These are phyloP conservation scores for Lasioglossum villosulum DNA, from an alignment of 2,888 invertebrate species.

Conservation along the genomic window DNA sequence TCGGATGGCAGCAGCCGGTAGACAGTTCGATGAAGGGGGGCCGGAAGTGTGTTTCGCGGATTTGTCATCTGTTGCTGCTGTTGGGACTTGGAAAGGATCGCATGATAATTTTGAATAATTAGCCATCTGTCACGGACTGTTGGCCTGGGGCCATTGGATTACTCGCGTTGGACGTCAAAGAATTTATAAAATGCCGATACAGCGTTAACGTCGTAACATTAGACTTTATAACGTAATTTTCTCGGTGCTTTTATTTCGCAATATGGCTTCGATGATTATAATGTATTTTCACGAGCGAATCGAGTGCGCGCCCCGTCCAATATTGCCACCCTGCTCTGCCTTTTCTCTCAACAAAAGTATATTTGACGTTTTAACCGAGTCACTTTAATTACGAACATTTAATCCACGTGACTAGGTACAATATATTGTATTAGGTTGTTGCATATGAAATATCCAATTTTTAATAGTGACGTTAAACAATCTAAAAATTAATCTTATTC, in stretches of 20 bases:
- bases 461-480: background rate
- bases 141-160: constrained; percentile 1
- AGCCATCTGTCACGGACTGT: background rate
- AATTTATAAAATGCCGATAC: background rate
- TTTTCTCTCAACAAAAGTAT: background rate
- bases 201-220: background rate
- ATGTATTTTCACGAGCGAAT: background rate
- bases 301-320: background rate
- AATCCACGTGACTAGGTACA: background rate
- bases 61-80: constrained; percentile 5
- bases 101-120: constrained; percentile 6
- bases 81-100: background rate
- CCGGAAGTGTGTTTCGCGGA: background rate
- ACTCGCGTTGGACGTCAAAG: background rate
- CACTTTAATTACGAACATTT: background rate
- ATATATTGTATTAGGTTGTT: background rate
- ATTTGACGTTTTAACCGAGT: background rate
- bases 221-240: constrained; percentile 1
- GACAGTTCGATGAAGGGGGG: background rate
- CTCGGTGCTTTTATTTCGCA: background rate
- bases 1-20: background rate
- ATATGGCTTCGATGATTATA: background rate
- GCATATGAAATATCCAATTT: background rate
- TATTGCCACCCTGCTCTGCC: background rate
- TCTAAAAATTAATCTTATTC: too few species aligned